Conservation (phyloP, 2,888 invertebrate species). For the Amblyteles armatorius region DNA sequence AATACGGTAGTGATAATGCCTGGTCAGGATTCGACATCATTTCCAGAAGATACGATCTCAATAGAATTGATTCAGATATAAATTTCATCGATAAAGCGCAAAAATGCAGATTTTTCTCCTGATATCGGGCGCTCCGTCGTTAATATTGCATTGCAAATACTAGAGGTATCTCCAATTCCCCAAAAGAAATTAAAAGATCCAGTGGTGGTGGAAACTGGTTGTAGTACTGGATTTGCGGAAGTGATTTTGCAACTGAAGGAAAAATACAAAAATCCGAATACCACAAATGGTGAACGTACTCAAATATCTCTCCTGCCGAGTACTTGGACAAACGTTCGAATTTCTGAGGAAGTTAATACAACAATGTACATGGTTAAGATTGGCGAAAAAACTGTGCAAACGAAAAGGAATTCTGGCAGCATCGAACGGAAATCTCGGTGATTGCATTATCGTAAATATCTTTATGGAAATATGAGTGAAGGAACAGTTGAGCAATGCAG, state of each 20-base stretch:
- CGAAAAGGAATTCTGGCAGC: conserved; percentile 1
- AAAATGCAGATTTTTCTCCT: neutral
- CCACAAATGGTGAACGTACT: neutral
- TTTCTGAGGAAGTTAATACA: neutral
- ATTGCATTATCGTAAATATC: neutral
- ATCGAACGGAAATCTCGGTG: neutral
- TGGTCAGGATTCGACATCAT: neutral
- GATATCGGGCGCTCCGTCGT: neutral
- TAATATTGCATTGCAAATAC: neutral
- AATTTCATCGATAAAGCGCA: neutral
- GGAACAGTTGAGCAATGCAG: too few relatives aligned
- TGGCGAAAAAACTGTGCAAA: neutral
- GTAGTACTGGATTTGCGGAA: neutral
- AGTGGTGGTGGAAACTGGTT: neutral
- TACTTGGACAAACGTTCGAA: neutral
- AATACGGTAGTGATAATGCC: neutral
- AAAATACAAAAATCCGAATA: neutral
- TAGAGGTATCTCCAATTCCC: neutral
- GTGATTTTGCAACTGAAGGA: conserved; percentile 1
- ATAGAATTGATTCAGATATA: neutral
- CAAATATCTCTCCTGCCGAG: too few relatives aligned
- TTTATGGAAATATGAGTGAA: neutral
- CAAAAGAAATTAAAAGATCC: neutral
- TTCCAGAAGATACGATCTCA: neutral
- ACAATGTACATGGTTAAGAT: neutral